phyloP scores from a whole-genome alignment of 2,797 vertebrate species.

The Remorina albescens region DNA sequence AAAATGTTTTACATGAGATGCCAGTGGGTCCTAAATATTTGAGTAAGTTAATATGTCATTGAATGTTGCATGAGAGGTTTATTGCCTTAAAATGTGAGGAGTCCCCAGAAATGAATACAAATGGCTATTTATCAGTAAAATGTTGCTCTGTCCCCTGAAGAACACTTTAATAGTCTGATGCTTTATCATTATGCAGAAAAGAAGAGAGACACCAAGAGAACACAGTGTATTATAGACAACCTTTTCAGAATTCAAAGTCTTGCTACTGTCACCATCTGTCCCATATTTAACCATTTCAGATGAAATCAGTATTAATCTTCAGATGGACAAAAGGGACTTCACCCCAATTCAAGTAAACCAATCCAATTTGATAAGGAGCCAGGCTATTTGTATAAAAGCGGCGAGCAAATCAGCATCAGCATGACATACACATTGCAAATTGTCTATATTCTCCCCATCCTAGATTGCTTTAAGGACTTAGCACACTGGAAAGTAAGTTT shows the following conservation, averaged over 20 bases:
- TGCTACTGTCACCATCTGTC: conserved; percentile 68
- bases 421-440: conserved; percentile 68
- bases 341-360: conserved; percentile 75
- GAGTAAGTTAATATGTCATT: background rate
- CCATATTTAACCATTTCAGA: conserved; percentile 82
- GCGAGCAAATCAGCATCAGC: conserved; percentile 61
- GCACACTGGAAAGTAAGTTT: conserved; percentile 47
- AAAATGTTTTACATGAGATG: background rate
- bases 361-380: conserved; percentile 78
- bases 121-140: background rate
- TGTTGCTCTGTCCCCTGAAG: background rate
- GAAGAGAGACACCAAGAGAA: conserved; percentile 41
- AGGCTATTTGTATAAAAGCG: conserved; percentile 73
- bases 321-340: conserved; percentile 74
- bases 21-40: background rate
- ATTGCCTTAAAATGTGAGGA: conserved; percentile 6
- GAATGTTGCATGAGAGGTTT: conserved; percentile 2
- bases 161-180: conserved; percentile 27
- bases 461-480: conserved; percentile 69
- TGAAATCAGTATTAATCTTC: conserved; percentile 82
- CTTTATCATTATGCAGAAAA: conserved; percentile 27
- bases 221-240: conserved; percentile 29
- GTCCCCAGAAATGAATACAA: background rate
- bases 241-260: conserved; percentile 69
- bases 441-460: conserved; percentile 63